Evolutionary conservation across 2,888 invertebrate species (phyloP), one percentile per base, ranked within the genome.

Genomic region (Gortyna flavago): DNA sequence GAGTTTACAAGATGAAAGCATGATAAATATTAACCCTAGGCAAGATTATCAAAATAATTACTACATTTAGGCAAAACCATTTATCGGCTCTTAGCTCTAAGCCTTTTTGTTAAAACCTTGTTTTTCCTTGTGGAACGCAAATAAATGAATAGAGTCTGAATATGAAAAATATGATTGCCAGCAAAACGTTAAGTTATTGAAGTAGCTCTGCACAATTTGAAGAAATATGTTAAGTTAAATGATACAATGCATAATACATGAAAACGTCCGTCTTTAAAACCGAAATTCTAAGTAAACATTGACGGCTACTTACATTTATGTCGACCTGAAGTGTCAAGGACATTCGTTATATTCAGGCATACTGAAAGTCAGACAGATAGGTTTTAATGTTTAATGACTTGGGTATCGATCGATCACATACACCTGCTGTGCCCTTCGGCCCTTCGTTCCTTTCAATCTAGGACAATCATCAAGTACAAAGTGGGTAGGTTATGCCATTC

Each of bases 341-440:
- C 92, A 87, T 72, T 81, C 71, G 81, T 87, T 90, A 85, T 91
- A 91, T 92, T 93, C 91, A 93, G 75, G 61, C 29, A 72, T 90
- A 84, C 80, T 88, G 90, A 87, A 89, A 89, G 86, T 90, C 91
- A 93, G 95, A 94, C 93, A 94, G 95, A 94, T 93, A 94, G 83
- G 89, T 89, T 91, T 95, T 92, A 95, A 95, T 95, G 90, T 95
- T 95, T 95, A 94, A 96, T 94, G 95, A 90, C 84, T 86, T 82
- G 83, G 84, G 82, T 87, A 89, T 90, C 93, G 95, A 95, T 95
- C 95, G 94, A 93, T 93, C 87, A 84, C 86, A 85, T 85, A 91
- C 92, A 93, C 92, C 90, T 91, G 92, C 81, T 48, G 69, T 87
- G 86, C 87, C 87, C 89, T 89, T 88, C 84, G 81, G 70, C 85